Conservation (phyloP, 2,888 invertebrate species). For the Caenorhabditis drosophilae region DNA sequence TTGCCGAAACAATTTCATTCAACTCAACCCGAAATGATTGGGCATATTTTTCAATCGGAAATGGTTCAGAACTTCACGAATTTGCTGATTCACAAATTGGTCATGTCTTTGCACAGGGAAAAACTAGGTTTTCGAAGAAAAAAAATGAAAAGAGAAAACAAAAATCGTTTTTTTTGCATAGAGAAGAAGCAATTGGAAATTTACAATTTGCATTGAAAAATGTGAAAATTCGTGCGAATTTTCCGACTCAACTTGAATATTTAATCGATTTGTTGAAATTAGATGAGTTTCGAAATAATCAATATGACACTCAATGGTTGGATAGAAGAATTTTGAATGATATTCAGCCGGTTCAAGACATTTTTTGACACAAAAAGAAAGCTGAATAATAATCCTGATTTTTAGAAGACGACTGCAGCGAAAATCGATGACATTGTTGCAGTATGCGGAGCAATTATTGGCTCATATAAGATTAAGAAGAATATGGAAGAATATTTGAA, state of each 20-base stretch:
- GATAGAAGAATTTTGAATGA: conserved; percentile 80
- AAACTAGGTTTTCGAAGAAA: conserved; percentile 79
- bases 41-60: conserved; percentile 99
- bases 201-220: conserved; percentile 95
- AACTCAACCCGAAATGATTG: conserved; percentile 97
- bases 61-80: conserved; percentile 95
- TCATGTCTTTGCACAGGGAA: conserved; percentile 99
- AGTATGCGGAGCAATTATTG: conserved; percentile 17
- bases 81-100: conserved; percentile 99
- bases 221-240: conserved; percentile 93
- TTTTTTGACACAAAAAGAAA: conserved; percentile 1
- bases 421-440: conserved; percentile 16
- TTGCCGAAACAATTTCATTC: conserved; percentile 94
- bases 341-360: not conserved
- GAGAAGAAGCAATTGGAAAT: conserved; percentile 71
- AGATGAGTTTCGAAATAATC: conserved; percentile 83
- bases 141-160: conserved; percentile 5
- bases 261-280: conserved; percentile 93
- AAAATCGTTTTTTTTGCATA: too few species aligned
- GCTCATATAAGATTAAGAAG: conserved; percentile 10
- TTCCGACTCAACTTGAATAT: conserved; percentile 85
- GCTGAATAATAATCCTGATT: not conserved
- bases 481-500: conserved; percentile 13
- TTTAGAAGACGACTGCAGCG: not conserved
- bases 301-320: conserved; percentile 94